These are phyloP conservation scores for Dinomys branickii DNA, from an alignment of 2,113 vertebrate species.

Conservation along the genomic window DNA sequence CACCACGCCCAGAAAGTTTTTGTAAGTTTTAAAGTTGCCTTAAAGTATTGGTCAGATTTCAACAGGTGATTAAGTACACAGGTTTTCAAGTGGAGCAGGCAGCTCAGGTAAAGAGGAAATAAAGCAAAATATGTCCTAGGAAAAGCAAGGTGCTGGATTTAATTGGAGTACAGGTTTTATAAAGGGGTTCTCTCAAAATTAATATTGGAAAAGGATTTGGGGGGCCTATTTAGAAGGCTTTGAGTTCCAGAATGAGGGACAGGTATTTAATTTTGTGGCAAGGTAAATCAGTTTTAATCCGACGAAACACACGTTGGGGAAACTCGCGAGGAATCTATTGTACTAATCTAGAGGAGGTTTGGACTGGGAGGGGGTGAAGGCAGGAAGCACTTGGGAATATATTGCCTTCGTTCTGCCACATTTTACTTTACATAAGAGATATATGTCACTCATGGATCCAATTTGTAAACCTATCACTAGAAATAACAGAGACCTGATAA, in stretches of 20 bases:
- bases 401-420: background rate
- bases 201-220: background rate
- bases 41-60: background rate
- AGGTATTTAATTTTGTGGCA: background rate
- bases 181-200: background rate
- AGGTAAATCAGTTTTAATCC: background rate
- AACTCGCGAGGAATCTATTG: background rate
- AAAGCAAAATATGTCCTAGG: rapidly evolving
- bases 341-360: background rate
- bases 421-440: background rate
- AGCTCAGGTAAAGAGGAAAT: background rate
- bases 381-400: background rate
- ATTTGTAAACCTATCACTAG: background rate
- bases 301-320: background rate
- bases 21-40: background rate
- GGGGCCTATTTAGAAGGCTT: background rate
- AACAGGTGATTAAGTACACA: background rate
- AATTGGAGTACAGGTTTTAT: background rate
- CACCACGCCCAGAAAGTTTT: too few relatives aligned
- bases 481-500: background rate
- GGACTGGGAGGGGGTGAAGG: background rate
- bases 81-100: background rate
- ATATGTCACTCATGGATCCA: background rate
- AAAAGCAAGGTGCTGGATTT: background rate
- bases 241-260: background rate